These are phyloP conservation scores for Podarcis raffonei DNA, from an alignment of 2,113 vertebrate species.

Conservation along the genomic window DNA sequence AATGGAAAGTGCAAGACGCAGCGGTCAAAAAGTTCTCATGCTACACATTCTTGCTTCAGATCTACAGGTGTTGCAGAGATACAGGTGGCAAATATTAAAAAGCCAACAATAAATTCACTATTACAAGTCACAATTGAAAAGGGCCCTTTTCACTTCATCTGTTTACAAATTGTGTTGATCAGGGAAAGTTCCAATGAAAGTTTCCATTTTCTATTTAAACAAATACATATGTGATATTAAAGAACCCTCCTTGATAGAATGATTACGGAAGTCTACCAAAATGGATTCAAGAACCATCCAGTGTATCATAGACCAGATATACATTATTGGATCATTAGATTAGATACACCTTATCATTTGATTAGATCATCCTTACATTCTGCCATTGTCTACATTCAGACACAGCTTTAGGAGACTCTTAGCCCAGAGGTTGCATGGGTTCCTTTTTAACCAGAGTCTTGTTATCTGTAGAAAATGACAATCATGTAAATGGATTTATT, in stretches of 20 bases:
- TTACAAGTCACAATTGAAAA: not conserved
- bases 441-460: not conserved
- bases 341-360: too few species aligned
- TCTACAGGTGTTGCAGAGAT: not conserved
- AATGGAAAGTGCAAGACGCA: not conserved
- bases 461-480: not conserved
- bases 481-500: not conserved
- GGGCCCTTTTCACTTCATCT: accelerated
- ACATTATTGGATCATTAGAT: too few species aligned
- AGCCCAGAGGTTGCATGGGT: not conserved
- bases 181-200: not conserved
- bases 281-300: too few species aligned
- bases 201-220: not conserved
- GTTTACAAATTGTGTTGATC: not conserved
- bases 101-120: accelerated
- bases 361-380: too few species aligned
- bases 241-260: too few species aligned
- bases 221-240: not conserved
- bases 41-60: accelerated
- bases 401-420: not conserved
- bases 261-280: too few species aligned
- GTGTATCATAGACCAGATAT: too few species aligned
- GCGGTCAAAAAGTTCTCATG: not conserved
- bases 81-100: not conserved
- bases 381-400: not conserved